Evolutionary conservation across 2,113 vertebrate species (phyloP), one percentile per base, ranked within the genome.

Genomic region (Ascaphus truei): DNA sequence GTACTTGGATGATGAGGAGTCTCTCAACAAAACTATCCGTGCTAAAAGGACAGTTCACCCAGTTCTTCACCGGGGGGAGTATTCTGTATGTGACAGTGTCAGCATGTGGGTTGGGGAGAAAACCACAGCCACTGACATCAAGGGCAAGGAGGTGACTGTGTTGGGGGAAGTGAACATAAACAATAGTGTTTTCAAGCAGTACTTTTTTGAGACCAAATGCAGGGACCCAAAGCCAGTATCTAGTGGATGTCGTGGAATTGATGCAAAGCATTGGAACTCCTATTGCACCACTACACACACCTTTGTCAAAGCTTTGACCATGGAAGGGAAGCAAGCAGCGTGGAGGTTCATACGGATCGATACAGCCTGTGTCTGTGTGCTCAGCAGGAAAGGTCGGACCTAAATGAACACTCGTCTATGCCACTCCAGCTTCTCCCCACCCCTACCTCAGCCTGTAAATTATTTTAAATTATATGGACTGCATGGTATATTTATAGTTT

Each of bases 401-500:
- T 96, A 93, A 33, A 36, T 43, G 41, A 72, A 71, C 41, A 3
- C 68, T 61, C 20, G 48, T 37, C 67, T 68, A 27, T 45, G 47
- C 69, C 71, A 74, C 11, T 73, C 77, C 76, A 67, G 75, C 69
- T 61, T 51, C 50, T 71, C 68, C 82, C 92, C 81, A 73, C 86
- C 95, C 96, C 96, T 97, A 98, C 96, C 97, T 98, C 96, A 98
- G 83, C 83, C 91, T 87, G 86, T 95, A 93, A 98, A 93, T 94
- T 97, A 93, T 96, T 95, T 90, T 98, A 99, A 99, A 83, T 99
- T 98, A 99, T 98, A 89, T 92, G 85, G 90, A 95, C 91, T 93
- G 93, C 94, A 96, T 96, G 94, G 88, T 91, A 92, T 95, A 98
- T 98, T 99, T 99, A 98, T 96, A 93, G 91, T 96, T 98, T 96